These are phyloP conservation scores for Centropristis striata DNA, from an alignment of 2,113 vertebrate species.

Conservation along the genomic window DNA sequence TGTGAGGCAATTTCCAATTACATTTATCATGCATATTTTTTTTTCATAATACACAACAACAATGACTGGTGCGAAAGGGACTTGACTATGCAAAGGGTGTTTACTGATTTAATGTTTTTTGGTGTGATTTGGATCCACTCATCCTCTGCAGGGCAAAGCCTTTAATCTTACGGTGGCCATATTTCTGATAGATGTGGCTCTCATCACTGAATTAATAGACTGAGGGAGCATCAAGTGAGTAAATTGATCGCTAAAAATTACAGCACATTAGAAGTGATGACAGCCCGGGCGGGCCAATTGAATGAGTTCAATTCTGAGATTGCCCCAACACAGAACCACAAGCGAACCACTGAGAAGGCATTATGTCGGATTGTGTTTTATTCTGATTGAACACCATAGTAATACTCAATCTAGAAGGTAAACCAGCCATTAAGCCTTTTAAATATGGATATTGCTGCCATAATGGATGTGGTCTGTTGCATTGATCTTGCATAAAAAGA, in stretches of 20 bases:
- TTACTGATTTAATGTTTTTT: neutral
- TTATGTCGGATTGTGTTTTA: conserved; percentile 15
- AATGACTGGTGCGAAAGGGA: neutral
- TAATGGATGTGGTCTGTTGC: conserved; percentile 20
- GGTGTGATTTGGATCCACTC: neutral
- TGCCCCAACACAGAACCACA: conserved; percentile 3
- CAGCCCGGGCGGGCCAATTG: conserved; percentile 12
- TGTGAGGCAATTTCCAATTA: too few relatives aligned
- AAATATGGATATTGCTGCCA: conserved; percentile 33
- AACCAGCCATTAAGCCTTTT: conserved; percentile 52
- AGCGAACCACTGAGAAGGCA: conserved; percentile 20
- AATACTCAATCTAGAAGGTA: conserved; percentile 52
- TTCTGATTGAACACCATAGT: conserved; percentile 29
- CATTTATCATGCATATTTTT: neutral
- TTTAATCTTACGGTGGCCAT: conserved; percentile 13
- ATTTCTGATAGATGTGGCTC: conserved; percentile 27
- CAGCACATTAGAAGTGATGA: conserved; percentile 41
- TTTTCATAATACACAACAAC: neutral
- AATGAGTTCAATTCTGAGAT: conserved; percentile 44
- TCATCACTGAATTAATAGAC: conserved; percentile 42
- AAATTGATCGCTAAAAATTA: conserved; percentile 44
- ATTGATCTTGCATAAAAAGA: conserved; percentile 33
- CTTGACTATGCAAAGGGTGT: neutral
- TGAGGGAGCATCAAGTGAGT: conserved; percentile 24
- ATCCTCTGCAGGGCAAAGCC: conserved; percentile 6